phyloP scores from a whole-genome alignment of 2,797 vertebrate genomes.

The Cyprinella venusta region DNA sequence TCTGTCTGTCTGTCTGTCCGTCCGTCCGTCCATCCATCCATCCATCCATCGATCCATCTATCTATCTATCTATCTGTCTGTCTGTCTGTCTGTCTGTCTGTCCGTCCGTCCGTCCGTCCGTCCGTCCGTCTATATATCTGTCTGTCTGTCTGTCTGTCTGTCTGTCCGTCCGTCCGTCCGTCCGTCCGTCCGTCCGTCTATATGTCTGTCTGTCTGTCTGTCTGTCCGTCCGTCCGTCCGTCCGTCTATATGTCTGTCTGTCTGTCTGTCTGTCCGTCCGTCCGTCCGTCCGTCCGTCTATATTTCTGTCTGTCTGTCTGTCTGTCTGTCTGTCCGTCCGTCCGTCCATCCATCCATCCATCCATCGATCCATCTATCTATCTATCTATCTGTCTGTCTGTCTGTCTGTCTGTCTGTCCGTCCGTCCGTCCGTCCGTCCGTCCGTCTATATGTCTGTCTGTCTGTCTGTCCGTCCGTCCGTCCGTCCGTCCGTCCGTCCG shows the following conservation, averaged over 20 bases:
- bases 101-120: too few relatives aligned
- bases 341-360: neutral
- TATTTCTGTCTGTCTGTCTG: rapidly evolving
- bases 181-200: too few relatives aligned
- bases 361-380: rapidly evolving
- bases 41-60: neutral
- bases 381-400: neutral
- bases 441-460: rapidly evolving
- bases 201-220: neutral
- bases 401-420: rapidly evolving
- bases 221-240: neutral
- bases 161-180: too few relatives aligned
- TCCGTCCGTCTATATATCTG: too few relatives aligned
- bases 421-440: rapidly evolving
- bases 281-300: too few relatives aligned
- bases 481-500: rapidly evolving
- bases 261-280: rapidly evolving
- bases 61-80: neutral
- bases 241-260: too few relatives aligned
- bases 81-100: too few relatives aligned
- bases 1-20: too few relatives aligned
- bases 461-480: rapidly evolving
- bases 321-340: neutral
- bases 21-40: too few relatives aligned
- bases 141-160: too few relatives aligned